Evolutionary conservation across 2,888 invertebrate species (phyloP).

Genomic region (Odontocolon sp.): DNA sequence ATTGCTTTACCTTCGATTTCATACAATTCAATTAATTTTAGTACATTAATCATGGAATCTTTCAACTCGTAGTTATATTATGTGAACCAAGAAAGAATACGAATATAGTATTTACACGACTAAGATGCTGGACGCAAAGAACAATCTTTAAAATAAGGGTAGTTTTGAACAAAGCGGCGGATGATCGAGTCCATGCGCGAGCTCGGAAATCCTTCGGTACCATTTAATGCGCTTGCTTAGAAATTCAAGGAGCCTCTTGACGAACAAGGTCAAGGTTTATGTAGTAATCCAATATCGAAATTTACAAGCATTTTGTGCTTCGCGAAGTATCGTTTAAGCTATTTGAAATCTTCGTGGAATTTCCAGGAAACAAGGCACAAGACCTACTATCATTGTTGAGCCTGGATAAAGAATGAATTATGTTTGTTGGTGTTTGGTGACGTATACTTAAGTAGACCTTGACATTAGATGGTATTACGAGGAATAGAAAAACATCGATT

Average conservation of each 20-base stretch:
- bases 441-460: not conserved
- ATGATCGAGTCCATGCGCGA: not conserved
- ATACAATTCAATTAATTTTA: no score
- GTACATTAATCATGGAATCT: no score
- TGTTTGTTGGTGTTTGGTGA: constrained; percentile 18
- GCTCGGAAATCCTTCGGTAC: constrained; percentile 10
- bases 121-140: no score
- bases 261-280: constrained; percentile 54
- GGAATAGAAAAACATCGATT: not conserved
- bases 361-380: no score
- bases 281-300: constrained; percentile 42
- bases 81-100: no score
- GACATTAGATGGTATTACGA: not conserved
- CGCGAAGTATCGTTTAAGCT: not conserved
- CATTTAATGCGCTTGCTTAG: constrained; percentile 21
- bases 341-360: no score
- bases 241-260: constrained; percentile 16
- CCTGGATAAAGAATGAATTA: no score
- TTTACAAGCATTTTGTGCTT: constrained; percentile 5
- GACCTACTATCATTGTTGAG: no score
- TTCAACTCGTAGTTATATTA: no score
- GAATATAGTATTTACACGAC: no score
- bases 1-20: no score
- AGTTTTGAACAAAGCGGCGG: constrained; percentile 17
- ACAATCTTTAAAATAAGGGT: not conserved